Conservation (phyloP, 2,888 invertebrate species). For the Sceliomorpha sp. region DNA sequence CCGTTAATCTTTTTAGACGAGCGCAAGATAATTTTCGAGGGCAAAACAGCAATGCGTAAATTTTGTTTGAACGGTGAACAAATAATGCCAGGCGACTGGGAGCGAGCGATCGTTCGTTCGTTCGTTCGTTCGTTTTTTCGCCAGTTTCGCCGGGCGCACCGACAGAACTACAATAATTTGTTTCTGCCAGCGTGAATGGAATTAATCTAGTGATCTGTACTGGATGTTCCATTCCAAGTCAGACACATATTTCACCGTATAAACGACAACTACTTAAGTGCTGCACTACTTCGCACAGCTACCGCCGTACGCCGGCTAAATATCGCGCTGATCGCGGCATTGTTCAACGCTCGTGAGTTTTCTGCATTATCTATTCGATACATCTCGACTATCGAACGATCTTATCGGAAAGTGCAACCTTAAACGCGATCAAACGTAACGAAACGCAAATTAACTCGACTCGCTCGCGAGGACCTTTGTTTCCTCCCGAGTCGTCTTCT, state of each 20-base stretch:
- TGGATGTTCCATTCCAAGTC: constrained; percentile 68
- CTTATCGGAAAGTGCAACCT: constrained; percentile 49
- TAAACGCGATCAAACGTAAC: constrained; percentile 53
- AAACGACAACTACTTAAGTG: constrained; percentile 62
- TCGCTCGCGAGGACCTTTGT: constrained; percentile 38
- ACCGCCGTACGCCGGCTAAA: constrained; percentile 47
- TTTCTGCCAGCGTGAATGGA: constrained; percentile 47
- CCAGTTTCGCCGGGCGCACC: constrained; percentile 10
- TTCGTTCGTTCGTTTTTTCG: constrained; percentile 29
- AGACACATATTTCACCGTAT: constrained; percentile 64
- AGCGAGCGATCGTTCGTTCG: constrained; percentile 30
- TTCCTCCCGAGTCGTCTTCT: constrained; percentile 38
- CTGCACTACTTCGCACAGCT: constrained; percentile 36
- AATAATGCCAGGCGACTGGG: constrained; percentile 23
- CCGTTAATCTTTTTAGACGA: background rate
- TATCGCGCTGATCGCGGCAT: constrained; percentile 46
- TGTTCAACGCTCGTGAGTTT: constrained; percentile 48
- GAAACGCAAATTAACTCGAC: constrained; percentile 47
- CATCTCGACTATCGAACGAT: constrained; percentile 42
- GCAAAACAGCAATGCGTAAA: constrained; percentile 13
- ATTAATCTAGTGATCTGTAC: constrained; percentile 66
- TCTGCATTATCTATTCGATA: constrained; percentile 37
- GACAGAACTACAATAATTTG: constrained; percentile 49
- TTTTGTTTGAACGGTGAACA: constrained; percentile 20
- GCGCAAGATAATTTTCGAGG: constrained; percentile 16